Percentiles rank a stretch among this genome's conserved stretches.
phyloP scores from a whole-genome alignment of 2,797 vertebrate genomes.

The Avahi laniger region DNA sequence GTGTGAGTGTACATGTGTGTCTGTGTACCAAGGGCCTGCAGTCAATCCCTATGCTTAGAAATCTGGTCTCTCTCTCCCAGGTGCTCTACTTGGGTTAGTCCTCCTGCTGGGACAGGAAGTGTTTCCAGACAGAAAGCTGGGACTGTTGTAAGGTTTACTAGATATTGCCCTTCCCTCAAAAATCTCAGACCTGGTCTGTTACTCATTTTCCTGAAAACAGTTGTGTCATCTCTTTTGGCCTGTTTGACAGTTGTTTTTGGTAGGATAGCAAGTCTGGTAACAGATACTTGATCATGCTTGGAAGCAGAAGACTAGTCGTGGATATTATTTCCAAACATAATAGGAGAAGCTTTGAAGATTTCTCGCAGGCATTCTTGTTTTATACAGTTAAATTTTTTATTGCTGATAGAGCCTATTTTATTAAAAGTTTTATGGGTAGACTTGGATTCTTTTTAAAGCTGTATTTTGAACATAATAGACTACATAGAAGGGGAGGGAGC shows the following conservation, averaged over 20 bases:
- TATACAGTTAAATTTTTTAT: neutral
- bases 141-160: neutral
- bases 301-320: constrained; percentile 34
- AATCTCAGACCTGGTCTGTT: neutral
- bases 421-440: constrained; percentile 62
- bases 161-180: neutral
- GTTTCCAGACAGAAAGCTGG: neutral
- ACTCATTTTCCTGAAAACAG: neutral
- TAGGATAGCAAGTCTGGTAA: constrained; percentile 4
- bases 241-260: constrained; percentile 9
- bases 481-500: neutral
- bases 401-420: constrained; percentile 40
- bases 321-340: constrained; percentile 51
- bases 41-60: neutral
- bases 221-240: neutral
- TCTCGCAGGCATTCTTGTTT: constrained; percentile 35
- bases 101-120: neutral
- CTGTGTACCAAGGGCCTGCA: neutral
- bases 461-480: constrained; percentile 47
- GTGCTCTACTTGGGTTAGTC: neutral
- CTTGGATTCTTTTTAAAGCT: constrained; percentile 53
- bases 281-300: neutral
- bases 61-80: neutral
- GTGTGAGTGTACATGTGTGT: neutral
- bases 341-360: constrained; percentile 25